Evolutionary conservation across 2,888 invertebrate species (phyloP), one percentile per base, ranked within the genome.

Genomic region (Muscina levida): DNA sequence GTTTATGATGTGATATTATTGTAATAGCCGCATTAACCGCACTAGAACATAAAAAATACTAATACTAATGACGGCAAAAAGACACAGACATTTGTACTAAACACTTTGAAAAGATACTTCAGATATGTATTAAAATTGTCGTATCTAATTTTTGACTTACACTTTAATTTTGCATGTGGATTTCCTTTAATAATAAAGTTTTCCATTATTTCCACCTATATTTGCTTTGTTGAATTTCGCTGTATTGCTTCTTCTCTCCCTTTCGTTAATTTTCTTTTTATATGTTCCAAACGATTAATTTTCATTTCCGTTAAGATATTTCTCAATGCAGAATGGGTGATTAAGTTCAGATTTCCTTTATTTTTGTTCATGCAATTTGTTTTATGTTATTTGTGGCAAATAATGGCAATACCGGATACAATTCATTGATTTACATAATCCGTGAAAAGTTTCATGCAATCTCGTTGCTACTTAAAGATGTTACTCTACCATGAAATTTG

Each of bases 261-360:
- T 24, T 13, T 53, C 15, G 46, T 17, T 46, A 51, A 53, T 46
- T 11, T 53, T 53, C n/a, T n/a, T n/a, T n/a, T n/a, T n/a, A n/a
- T n/a, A n/a, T n/a, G n/a, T n/a, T 53, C 53, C 53, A 22, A 24
- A 19, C 53, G 22, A 53, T 53, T 53, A 48, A 19, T 53, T 53
- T 24, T 24, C 11, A 13, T 53, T 24, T 6, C 46, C 53, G 22
- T 24, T 22, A 22, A 22, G 11, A 10, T 1, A 51, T 51, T 51
- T 19, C 51, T 22, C 51, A 51, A n/a, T 19, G 5, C 5, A 15
- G 46, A 46, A 15, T 10, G 46, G 46, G 15, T 2, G n/a, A 31
- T 31, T 31, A 31, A 17, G 5, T 48, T 48, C 19, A 48, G 48
- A 19, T 48, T 8, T 46, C 17, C 17, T 48, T 19, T 48, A 31